These are phyloP conservation scores for Eilema griseolum DNA, from an alignment of 2,888 invertebrate genomes.

Conservation along the genomic window DNA sequence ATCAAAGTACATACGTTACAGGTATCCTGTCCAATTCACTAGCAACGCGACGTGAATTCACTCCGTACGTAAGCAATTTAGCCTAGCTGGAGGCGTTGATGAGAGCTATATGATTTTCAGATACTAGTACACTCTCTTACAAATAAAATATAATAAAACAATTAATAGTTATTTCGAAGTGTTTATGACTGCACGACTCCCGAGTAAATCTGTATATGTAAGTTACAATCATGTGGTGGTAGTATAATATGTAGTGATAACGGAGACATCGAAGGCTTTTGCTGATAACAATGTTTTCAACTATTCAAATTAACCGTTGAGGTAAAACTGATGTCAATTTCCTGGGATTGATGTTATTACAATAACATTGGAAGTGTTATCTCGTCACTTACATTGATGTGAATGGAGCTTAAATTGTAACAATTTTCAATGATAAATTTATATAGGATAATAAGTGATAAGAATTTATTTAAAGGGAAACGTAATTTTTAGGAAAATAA, in stretches of 20 bases:
- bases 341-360: background rate
- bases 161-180: background rate
- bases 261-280: slow-evolving; percentile 31
- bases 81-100: no score
- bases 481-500: no score
- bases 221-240: background rate
- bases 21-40: no score
- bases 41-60: no score
- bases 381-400: background rate
- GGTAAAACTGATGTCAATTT: background rate
- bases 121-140: no score
- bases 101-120: no score
- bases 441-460: no score
- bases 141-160: background rate
- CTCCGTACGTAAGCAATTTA: no score
- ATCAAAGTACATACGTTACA: no score
- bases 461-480: no score
- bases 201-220: background rate
- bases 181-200: background rate
- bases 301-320: slow-evolving; percentile 14
- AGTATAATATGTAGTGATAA: slow-evolving; percentile 13
- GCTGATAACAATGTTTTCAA: slow-evolving; percentile 39
- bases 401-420: no score
- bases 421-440: no score
- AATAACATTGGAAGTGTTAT: background rate